Conservation (phyloP, 92 coral and sea anemone species). For the Micromussa lordhowensis region DNA sequence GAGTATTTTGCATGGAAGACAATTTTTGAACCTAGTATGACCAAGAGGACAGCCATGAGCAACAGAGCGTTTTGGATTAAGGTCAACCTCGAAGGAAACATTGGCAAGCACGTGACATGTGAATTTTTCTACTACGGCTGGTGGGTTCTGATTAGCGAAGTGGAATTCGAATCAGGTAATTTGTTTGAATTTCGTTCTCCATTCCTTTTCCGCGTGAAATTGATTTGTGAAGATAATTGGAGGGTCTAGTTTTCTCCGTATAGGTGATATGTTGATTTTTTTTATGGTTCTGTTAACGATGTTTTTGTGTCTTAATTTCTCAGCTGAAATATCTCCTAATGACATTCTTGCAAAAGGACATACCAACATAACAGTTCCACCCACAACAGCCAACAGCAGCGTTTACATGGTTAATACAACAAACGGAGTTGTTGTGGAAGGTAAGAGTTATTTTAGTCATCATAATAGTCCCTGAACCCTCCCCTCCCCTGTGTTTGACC, state of each 20-base stretch:
- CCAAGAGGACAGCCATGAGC: conserved; percentile 51
- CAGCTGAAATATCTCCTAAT: conserved; percentile 5
- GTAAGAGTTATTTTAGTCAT: not conserved
- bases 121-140: conserved; percentile 93
- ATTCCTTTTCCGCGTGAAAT: too few species aligned
- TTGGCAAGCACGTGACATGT: conserved; percentile 87
- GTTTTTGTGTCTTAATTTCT: not conserved
- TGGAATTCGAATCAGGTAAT: conserved; percentile 88
- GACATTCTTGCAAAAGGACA: not conserved
- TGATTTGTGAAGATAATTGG: too few species aligned
- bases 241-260: not conserved
- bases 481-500: too few species aligned
- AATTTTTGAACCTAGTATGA: conserved; percentile 83
- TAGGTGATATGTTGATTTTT: not conserved
- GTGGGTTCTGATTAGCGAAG: conserved; percentile 97
- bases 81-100: conserved; percentile 78
- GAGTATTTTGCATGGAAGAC: conserved; percentile 93
- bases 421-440: conserved; percentile 2
- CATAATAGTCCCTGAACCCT: too few species aligned
- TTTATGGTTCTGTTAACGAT: not conserved
- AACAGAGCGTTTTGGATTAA: conserved; percentile 86
- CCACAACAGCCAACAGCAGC: conserved; percentile 22
- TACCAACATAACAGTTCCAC: not conserved
- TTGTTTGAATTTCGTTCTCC: not conserved
- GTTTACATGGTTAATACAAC: conserved; percentile 1